phyloP scores from a whole-genome alignment of 2,797 vertebrate species.

The Bryconaethiops microstoma region DNA sequence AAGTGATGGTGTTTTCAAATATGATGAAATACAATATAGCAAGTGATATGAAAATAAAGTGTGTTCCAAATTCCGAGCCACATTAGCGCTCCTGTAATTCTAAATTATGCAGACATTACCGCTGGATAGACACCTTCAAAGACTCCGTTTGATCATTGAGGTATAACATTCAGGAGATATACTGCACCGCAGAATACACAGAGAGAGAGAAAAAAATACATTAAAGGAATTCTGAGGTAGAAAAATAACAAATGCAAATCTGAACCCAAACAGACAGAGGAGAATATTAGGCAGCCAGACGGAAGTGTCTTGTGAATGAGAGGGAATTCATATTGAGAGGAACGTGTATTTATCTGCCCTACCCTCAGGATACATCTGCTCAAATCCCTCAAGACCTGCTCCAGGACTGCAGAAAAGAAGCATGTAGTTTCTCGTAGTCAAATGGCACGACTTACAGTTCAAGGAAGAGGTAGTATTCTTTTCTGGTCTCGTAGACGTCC shows the following conservation, averaged over 20 bases:
- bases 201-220: neutral
- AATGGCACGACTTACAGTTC: conserved; percentile 88
- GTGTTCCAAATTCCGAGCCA: neutral
- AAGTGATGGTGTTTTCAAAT: neutral
- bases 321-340: neutral
- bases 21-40: neutral
- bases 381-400: conserved; percentile 12
- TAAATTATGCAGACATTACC: conserved; percentile 22
- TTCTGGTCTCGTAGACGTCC: conserved; percentile 95
- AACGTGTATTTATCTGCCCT: conserved; percentile 8
- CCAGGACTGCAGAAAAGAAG: conserved; percentile 8
- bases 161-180: conserved; percentile 5
- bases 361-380: conserved; percentile 15
- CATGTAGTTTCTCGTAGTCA: conserved; percentile 18
- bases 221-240: neutral
- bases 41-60: neutral
- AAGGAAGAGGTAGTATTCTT: conserved; percentile 96
- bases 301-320: neutral
- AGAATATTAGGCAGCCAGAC: conserved; percentile 16
- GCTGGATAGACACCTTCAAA: conserved; percentile 21
- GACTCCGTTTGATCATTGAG: conserved; percentile 28
- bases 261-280: conserved; percentile 30
- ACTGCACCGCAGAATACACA: conserved; percentile 13
- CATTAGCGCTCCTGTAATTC: conserved; percentile 7
- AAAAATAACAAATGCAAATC: conserved; percentile 49